phyloP scores from a whole-genome alignment of 2,113 vertebrate genomes.

The Tetraodon nigroviridis region DNA sequence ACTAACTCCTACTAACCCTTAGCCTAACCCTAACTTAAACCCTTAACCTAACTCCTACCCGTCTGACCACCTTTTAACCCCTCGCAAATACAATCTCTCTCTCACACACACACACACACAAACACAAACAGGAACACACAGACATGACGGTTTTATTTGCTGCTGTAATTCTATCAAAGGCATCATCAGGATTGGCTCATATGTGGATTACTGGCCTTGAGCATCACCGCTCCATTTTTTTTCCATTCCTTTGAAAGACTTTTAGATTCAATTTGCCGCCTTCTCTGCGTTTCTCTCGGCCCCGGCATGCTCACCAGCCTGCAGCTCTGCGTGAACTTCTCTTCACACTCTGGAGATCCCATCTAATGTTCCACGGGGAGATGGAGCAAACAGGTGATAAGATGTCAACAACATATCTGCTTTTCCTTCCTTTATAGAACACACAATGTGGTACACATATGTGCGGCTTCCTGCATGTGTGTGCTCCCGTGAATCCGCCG shows the following conservation, averaged over 20 bases:
- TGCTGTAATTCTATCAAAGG: conserved; percentile 49
- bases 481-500: neutral
- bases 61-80: no score
- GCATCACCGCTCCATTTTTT: conserved; percentile 9
- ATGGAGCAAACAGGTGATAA: conserved; percentile 51
- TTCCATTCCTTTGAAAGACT: conserved; percentile 25
- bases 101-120: neutral
- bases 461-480: neutral
- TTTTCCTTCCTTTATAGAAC: conserved; percentile 13
- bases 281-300: conserved; percentile 33
- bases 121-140: conserved; percentile 4
- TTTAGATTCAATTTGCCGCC: conserved; percentile 64
- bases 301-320: conserved; percentile 48
- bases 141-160: conserved; percentile 38
- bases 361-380: conserved; percentile 42
- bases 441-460: conserved; percentile 2
- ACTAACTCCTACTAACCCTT: no score
- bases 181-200: conserved; percentile 42
- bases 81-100: no score
- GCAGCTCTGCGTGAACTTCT: conserved; percentile 68
- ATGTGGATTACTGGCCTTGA: conserved; percentile 41
- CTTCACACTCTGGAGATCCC: conserved; percentile 64
- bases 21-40: no score
- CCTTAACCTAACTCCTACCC: no score
- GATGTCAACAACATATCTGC: conserved; percentile 31